Evolutionary conservation across 2,888 invertebrate species (phyloP).

Genomic region (Macrosoma leucophasiata): DNA sequence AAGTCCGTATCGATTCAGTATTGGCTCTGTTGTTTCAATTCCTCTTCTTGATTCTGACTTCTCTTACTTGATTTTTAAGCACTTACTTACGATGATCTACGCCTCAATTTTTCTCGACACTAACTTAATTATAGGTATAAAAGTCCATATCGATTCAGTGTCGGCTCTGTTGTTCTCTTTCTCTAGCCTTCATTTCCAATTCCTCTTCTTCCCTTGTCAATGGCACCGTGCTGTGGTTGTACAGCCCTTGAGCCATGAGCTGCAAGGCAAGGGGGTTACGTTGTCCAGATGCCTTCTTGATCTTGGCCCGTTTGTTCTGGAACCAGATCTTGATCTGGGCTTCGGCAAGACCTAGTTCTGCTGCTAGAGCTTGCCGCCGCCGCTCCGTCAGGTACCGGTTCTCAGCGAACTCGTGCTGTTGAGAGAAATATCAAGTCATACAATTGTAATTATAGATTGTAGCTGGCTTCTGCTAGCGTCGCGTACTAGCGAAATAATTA

Average conservation of each 20-base stretch:
- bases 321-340: constrained; percentile 99
- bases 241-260: constrained; percentile 95
- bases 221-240: constrained; percentile 88
- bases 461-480: too few species aligned
- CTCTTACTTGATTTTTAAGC: too few species aligned
- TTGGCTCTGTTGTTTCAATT: too few species aligned
- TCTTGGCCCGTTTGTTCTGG: constrained; percentile 97
- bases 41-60: too few species aligned
- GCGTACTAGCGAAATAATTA: too few species aligned
- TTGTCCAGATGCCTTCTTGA: constrained; percentile 90
- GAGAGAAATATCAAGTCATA: too few species aligned
- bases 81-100: too few species aligned
- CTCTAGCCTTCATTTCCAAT: constrained; percentile 72
- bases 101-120: too few species aligned
- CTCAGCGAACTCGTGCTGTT: constrained; percentile 91
- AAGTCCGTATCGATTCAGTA: too few species aligned
- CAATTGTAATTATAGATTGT: too few species aligned
- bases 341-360: constrained; percentile 93
- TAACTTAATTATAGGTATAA: too few species aligned
- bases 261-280: constrained; percentile 70
- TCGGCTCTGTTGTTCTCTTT: constrained; percentile 55
- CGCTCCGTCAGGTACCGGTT: constrained; percentile 95
- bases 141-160: too few species aligned
- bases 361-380: constrained; percentile 91
- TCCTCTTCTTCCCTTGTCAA: constrained; percentile 85